Percentiles rank a stretch among this genome's conserved stretches.
Conservation (phyloP, 2,797 vertebrate genomes). For the Threskiornis aethiopicus region DNA sequence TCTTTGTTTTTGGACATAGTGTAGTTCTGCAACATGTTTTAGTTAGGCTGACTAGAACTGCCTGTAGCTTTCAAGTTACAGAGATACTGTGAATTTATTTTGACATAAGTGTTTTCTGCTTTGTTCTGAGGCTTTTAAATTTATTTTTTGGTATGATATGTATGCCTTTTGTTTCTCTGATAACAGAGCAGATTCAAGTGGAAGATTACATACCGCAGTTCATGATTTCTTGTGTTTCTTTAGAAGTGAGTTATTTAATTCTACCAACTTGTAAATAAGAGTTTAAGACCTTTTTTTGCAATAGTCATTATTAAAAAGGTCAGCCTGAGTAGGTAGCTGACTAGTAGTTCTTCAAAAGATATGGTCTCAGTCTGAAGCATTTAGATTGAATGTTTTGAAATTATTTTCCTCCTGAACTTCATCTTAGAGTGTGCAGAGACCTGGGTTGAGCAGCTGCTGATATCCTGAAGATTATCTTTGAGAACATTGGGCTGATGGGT, state of each 20-base stretch:
- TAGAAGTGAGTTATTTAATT: neutral
- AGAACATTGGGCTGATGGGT: neutral
- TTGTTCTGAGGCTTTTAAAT: neutral
- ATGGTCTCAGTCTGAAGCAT: neutral
- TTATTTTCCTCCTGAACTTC: neutral
- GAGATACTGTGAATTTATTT: fast-evolving
- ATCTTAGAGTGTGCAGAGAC: neutral
- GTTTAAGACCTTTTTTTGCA: neutral
- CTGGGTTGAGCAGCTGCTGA: neutral
- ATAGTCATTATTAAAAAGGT: neutral
- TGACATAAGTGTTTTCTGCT: neutral
- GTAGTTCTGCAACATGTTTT: neutral
- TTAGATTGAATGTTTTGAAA: neutral
- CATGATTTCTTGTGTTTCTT: neutral
- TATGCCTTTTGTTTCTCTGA: neutral
- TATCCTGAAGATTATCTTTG: neutral
- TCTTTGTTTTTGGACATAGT: too few species aligned
- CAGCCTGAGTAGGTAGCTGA: neutral
- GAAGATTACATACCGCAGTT: neutral
- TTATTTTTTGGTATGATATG: neutral
- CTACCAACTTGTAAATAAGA: neutral
- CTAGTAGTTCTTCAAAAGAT: neutral
- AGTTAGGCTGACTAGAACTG: neutral
- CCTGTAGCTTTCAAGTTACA: neutral
- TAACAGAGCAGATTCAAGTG: neutral